Evolutionary conservation across 2,888 invertebrate species (phyloP), one percentile per base, ranked within the genome.

Genomic region (Adelphocoris suturalis): DNA sequence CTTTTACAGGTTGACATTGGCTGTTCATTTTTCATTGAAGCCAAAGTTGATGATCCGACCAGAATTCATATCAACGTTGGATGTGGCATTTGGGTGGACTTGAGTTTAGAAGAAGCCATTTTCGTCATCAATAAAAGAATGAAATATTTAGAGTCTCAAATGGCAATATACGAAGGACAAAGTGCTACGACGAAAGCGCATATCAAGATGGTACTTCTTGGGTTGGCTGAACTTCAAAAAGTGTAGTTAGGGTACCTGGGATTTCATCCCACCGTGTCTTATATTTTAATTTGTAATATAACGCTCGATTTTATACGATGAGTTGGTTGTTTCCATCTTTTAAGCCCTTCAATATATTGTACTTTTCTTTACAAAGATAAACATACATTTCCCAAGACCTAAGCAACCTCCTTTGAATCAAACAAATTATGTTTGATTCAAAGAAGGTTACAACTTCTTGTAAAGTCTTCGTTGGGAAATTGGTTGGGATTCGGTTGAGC

Each of bases 11-110:
- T 98, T 46, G 97, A 98, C 93, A 93, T 98, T 48, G 98, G 98
- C n/a, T 96, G 96, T 92, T 97, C 96, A 93, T 96, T 97, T 92
- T 98, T 97, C 92, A 96, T 97, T 93, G 96, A 97, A 93, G 97
- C 97, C 0, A 94, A 95, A 89, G 95, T 97, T 86, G 93, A 94
- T 86, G 95, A 97, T 92, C 94, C 95, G 0, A 95, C 95, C 0
- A 94, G 93, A 68, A 95, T 98, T 86, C 94, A 96, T 37, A 94
- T 98, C 37, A 95, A 96, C 92, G 94, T 98, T 90, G 98, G 98
- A 0, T 95, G 96, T 92, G 96, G 96, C 87, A 95, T 96, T 92
- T 97, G 95, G 93, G 93, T 97, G 52, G 97, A 97, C 92, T 95
- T 97, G 92, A 95, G 95, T 11, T 92, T 95, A 46, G 94, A 94